Conservation (phyloP, 2,888 invertebrate genomes). For the Petrophora chlorosata region DNA sequence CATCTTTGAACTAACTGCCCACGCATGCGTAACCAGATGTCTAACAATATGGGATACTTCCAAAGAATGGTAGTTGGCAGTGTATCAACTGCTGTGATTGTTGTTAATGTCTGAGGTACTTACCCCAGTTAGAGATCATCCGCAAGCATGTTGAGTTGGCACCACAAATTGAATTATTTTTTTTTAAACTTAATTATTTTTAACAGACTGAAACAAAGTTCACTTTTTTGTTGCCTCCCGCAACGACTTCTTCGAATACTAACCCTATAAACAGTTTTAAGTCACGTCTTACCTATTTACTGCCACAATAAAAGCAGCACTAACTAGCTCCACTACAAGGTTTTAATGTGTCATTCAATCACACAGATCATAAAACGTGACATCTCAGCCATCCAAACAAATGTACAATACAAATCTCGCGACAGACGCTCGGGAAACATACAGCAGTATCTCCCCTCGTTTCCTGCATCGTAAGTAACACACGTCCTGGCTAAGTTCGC, state of each 20-base stretch:
- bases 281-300: slow-evolving; percentile 27
- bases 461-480: slow-evolving; percentile 75
- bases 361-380: slow-evolving; percentile 57
- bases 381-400: slow-evolving; percentile 59
- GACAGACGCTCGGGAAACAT: slow-evolving; percentile 63
- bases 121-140: slow-evolving; percentile 29
- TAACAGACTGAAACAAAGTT: no score
- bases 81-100: slow-evolving; percentile 34
- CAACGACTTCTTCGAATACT: slow-evolving; percentile 5
- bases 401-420: slow-evolving; percentile 69
- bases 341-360: slow-evolving; percentile 55
- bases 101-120: slow-evolving; percentile 24
- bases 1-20: slow-evolving; percentile 28
- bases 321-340: slow-evolving; percentile 34
- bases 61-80: slow-evolving; percentile 36
- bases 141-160: slow-evolving; percentile 17
- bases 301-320: slow-evolving; percentile 35
- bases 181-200: no score
- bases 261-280: slow-evolving; percentile 13
- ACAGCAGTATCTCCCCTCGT: slow-evolving; percentile 72
- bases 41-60: slow-evolving; percentile 35
- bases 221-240: slow-evolving; percentile 21
- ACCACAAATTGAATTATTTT: slow-evolving; percentile 10
- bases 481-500: slow-evolving; percentile 62
- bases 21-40: slow-evolving; percentile 30